Percentiles rank a stretch among this genome's conserved stretches.
These are phyloP conservation scores for Sminthurinus aureus DNA, from an alignment of 2,888 invertebrate species.

Conservation along the genomic window DNA sequence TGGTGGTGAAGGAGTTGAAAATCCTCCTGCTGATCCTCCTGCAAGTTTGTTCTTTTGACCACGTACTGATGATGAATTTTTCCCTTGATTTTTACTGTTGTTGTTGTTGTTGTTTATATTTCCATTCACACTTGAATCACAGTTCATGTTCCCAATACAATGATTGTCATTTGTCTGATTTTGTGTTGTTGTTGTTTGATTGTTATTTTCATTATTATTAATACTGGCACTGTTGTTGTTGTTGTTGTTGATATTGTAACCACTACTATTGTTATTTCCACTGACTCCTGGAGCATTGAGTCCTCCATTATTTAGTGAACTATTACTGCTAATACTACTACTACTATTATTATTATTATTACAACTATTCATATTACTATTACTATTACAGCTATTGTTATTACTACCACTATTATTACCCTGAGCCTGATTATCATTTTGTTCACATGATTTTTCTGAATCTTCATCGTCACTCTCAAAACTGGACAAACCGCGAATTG, in stretches of 20 bases:
- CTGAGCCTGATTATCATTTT: conserved; percentile 13
- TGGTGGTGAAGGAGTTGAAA: conserved; percentile 21
- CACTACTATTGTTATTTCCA: conserved; percentile 13
- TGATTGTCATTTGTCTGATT: conserved; percentile 42
- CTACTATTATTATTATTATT: conserved; percentile 10
- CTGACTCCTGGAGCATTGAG: neutral
- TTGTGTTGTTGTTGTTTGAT: conserved; percentile 7
- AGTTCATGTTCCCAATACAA: conserved; percentile 45
- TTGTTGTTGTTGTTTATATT: conserved; percentile 22
- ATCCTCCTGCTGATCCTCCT: neutral
- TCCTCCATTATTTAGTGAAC: neutral
- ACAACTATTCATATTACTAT: neutral
- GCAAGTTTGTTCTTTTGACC: conserved; percentile 20
- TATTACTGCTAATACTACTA: conserved; percentile 7
- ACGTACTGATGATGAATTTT: conserved; percentile 29
- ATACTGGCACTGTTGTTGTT: conserved; percentile 16
- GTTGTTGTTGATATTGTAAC: conserved; percentile 20
- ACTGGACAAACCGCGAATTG: conserved; percentile 58
- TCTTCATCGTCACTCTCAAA: conserved; percentile 60
- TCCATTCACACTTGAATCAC: conserved; percentile 54
- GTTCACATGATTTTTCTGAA: conserved; percentile 53
- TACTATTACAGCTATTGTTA: conserved; percentile 1
- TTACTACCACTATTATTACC: conserved; percentile 2
- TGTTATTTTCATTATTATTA: conserved; percentile 36
- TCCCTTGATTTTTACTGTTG: conserved; percentile 21